These are phyloP conservation scores for Polietes domitor DNA, from an alignment of 2,888 invertebrate genomes.

Conservation along the genomic window DNA sequence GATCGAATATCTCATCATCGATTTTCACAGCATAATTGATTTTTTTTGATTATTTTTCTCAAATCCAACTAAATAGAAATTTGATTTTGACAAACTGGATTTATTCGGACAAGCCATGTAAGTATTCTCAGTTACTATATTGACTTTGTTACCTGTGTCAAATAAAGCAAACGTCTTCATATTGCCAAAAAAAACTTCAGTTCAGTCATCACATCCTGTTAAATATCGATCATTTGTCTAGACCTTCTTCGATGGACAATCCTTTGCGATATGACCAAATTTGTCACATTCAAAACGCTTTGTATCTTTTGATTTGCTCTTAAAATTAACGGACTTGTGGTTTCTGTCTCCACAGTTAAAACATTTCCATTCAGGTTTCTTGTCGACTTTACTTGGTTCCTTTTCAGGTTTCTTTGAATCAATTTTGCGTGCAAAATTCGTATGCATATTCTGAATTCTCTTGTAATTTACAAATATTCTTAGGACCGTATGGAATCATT, in stretches of 20 bases:
- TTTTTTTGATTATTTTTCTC: neutral
- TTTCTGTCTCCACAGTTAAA: slow-evolving; percentile 36
- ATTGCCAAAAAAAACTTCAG: neutral
- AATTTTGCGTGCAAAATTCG: neutral
- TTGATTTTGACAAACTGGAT: neutral
- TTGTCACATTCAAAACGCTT: slow-evolving; percentile 25
- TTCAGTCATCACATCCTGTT: neutral
- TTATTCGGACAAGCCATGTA: neutral
- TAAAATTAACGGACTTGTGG: no score
- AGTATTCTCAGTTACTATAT: neutral
- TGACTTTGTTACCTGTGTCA: slow-evolving; percentile 16
- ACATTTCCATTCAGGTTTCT: neutral
- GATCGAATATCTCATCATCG: neutral
- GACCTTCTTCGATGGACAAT: slow-evolving; percentile 14
- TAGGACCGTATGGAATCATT: slow-evolving; percentile 55
- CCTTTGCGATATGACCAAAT: slow-evolving; percentile 4
- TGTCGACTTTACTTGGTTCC: neutral
- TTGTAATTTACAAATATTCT: slow-evolving; percentile 60
- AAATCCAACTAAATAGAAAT: slow-evolving; percentile 31
- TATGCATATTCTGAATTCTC: slow-evolving; percentile 52
- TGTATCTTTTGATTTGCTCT: slow-evolving; percentile 19
- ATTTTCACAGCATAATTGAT: neutral
- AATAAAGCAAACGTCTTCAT: neutral
- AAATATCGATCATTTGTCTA: neutral
- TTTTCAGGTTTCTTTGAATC: neutral